These are phyloP conservation scores for Rhinopomastus cyanomelas DNA, from an alignment of 2,113 vertebrate species.

Conservation along the genomic window DNA sequence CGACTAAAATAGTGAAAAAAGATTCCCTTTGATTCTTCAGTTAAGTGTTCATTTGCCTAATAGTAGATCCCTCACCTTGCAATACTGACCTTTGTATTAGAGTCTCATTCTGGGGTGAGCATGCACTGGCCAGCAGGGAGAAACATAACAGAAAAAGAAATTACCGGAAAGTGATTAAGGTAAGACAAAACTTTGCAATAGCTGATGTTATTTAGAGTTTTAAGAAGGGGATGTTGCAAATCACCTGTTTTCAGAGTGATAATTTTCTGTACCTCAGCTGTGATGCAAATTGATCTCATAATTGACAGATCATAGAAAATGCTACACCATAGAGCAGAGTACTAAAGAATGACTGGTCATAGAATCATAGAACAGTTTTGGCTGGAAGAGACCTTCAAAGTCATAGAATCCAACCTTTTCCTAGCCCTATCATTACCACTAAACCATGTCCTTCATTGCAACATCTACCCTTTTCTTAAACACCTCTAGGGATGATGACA, in stretches of 20 bases:
- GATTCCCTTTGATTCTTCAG: not conserved
- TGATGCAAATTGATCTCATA: not conserved
- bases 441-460: no score
- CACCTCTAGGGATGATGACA: no score
- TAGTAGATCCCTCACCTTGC: not conserved
- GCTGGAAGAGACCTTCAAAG: no score
- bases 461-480: no score
- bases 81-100: not conserved
- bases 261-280: not conserved
- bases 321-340: not conserved
- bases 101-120: not conserved
- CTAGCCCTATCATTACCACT: no score
- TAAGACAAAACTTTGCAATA: not conserved
- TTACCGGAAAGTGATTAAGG: not conserved
- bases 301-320: not conserved
- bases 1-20: not conserved
- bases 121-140: not conserved
- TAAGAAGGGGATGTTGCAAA: not conserved
- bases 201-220: not conserved
- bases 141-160: not conserved
- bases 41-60: not conserved
- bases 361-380: no score
- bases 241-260: not conserved
- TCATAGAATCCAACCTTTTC: no score
- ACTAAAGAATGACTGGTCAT: not conserved